A percentile compares a stretch with the other conserved stretches of the same genome.
phyloP scores from a whole-genome alignment of 2,113 vertebrate species.

The Choloepus hoffmanni region DNA sequence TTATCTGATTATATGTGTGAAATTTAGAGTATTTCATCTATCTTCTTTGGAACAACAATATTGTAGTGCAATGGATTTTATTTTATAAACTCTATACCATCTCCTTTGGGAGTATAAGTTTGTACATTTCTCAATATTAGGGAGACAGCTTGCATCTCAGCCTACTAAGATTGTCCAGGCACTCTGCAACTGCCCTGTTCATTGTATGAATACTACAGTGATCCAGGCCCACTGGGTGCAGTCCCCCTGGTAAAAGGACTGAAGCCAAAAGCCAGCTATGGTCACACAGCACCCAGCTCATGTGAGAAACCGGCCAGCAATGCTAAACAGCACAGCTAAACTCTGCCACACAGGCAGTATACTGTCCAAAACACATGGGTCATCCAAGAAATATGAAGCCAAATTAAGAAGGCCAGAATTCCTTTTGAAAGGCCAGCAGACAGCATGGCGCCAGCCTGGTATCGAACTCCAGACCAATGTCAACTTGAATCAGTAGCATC shows the following conservation, averaged over 20 bases:
- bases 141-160: background rate
- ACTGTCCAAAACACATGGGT: slow-evolving; percentile 70
- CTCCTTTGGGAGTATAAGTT: background rate
- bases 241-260: background rate
- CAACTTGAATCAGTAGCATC: slow-evolving; percentile 68
- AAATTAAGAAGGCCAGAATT: slow-evolving; percentile 66
- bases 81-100: background rate
- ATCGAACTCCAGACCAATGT: slow-evolving; percentile 68
- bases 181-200: background rate
- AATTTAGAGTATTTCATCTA: background rate
- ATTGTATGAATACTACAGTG: background rate
- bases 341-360: slow-evolving; percentile 56
- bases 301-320: background rate
- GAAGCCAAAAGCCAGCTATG: background rate
- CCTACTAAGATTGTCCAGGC: background rate
- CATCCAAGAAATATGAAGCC: slow-evolving; percentile 73
- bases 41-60: background rate
- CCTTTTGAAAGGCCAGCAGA: slow-evolving; percentile 76
- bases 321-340: background rate
- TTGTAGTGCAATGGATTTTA: background rate
- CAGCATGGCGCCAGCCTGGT: slow-evolving; percentile 71
- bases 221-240: background rate
- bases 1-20: background rate
- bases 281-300: background rate
- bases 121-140: background rate